A percentile compares a stretch with the other conserved stretches of the same genome.
Evolutionary conservation across 2,113 vertebrate species (phyloP).

Genomic region (Ranitomeya variabilis): DNA sequence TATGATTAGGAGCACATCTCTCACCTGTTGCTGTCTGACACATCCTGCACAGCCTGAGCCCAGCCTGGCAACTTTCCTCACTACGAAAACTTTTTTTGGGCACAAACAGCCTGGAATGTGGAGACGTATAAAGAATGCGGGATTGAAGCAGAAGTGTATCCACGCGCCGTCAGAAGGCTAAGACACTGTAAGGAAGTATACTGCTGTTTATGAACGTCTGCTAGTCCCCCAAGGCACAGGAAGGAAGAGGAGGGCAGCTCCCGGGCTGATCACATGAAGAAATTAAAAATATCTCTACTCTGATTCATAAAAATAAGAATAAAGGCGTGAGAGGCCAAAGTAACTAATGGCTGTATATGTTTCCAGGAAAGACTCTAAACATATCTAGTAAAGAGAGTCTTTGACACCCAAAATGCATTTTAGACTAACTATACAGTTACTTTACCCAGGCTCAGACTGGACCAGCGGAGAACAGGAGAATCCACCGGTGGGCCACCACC

Average conservation of each 20-base stretch:
- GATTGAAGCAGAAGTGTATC: neutral
- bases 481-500: too few relatives aligned
- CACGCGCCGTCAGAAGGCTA: neutral
- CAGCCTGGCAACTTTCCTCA: neutral
- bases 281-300: slow-evolving; percentile 33
- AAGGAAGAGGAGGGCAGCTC: slow-evolving; percentile 47
- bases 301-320: slow-evolving; percentile 34
- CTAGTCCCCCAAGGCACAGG: slow-evolving; percentile 24
- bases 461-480: too few relatives aligned
- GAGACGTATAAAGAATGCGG: neutral
- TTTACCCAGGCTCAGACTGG: too few relatives aligned
- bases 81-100: neutral
- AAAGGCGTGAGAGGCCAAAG: neutral
- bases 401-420: too few relatives aligned
- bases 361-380: neutral
- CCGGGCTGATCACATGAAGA: slow-evolving; percentile 41
- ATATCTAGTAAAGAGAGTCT: too few relatives aligned
- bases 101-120: neutral
- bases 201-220: neutral
- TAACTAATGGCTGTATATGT: neutral
- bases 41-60: neutral
- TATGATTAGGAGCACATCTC: neutral
- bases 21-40: slow-evolving; percentile 30
- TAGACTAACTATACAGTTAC: too few relatives aligned
- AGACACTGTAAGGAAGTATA: neutral